A percentile compares a stretch with the other conserved stretches of the same genome.
These are phyloP conservation scores for Cygnus atratus DNA, from an alignment of 2,113 vertebrate species.

Conservation along the genomic window DNA sequence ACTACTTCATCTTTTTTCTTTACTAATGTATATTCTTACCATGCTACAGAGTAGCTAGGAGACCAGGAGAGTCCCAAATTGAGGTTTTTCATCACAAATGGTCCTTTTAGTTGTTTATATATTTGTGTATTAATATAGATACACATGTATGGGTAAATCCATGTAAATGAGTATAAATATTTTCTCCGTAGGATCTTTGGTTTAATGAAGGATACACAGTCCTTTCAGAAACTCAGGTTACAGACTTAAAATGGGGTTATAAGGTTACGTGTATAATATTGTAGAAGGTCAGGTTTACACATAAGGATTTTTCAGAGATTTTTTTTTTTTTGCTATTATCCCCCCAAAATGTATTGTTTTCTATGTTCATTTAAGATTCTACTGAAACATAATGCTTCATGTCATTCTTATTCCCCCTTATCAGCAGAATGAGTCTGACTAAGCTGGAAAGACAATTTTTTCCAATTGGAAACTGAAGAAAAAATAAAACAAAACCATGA, in stretches of 20 bases:
- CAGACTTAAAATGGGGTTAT: not conserved
- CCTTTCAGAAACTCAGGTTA: not conserved
- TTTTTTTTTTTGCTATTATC: not conserved
- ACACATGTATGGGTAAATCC: not conserved
- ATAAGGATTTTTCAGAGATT: not conserved
- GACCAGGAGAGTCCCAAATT: not conserved
- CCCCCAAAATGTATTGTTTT: not conserved
- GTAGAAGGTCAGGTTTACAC: not conserved
- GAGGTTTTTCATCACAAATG: not conserved
- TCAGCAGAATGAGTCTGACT: not conserved
- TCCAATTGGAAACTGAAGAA: not conserved
- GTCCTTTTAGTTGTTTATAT: not conserved
- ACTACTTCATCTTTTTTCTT: not conserved
- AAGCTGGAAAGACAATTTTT: not conserved
- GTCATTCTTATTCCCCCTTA: not conserved
- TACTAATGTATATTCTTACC: rapidly evolving
- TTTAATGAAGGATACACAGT: not conserved
- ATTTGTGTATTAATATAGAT: not conserved
- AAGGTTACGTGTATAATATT: not conserved
- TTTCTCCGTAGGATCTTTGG: not conserved
- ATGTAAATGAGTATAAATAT: not conserved
- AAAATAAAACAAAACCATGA: not conserved
- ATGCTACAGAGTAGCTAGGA: not conserved
- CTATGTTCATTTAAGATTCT: not conserved
- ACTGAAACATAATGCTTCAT: not conserved